These are phyloP conservation scores for Saguinus midas DNA, from an alignment of 2,113 vertebrate genomes.

Conservation along the genomic window DNA sequence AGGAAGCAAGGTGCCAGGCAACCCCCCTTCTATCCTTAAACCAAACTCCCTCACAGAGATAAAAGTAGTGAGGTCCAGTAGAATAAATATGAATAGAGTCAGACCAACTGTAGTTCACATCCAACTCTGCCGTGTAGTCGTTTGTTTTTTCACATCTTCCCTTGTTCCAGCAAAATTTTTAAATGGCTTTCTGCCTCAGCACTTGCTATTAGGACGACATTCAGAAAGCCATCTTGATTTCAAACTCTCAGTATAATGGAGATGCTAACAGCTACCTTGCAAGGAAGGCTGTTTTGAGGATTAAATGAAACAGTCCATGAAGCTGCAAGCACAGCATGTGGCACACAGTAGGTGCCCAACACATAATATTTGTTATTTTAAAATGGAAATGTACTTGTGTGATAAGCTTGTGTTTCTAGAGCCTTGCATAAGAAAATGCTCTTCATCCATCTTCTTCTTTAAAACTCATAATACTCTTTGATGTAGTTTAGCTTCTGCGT, in stretches of 20 bases:
- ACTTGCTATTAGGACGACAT: background rate
- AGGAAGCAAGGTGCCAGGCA: background rate
- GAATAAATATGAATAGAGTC: background rate
- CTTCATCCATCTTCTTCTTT: background rate
- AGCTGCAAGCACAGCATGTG: background rate
- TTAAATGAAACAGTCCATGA: constrained; percentile 7
- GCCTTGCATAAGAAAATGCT: background rate
- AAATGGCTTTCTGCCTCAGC: background rate
- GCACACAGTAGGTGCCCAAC: background rate
- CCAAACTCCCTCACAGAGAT: background rate
- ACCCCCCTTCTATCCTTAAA: background rate
- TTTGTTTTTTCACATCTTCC: background rate
- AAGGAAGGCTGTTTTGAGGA: background rate
- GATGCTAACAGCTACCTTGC: background rate
- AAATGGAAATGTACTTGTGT: background rate
- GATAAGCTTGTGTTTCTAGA: background rate
- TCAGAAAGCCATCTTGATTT: background rate
- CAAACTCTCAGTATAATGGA: background rate
- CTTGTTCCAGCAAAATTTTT: background rate
- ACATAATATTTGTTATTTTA: constrained; percentile 16
- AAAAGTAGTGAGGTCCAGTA: background rate
- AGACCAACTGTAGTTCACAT: background rate
- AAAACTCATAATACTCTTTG: constrained; percentile 31
- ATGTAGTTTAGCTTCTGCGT: constrained; percentile 42
- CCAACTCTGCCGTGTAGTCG: background rate